phyloP scores from a whole-genome alignment of 2,113 vertebrate genomes.

The Gopherus flavomarginatus region DNA sequence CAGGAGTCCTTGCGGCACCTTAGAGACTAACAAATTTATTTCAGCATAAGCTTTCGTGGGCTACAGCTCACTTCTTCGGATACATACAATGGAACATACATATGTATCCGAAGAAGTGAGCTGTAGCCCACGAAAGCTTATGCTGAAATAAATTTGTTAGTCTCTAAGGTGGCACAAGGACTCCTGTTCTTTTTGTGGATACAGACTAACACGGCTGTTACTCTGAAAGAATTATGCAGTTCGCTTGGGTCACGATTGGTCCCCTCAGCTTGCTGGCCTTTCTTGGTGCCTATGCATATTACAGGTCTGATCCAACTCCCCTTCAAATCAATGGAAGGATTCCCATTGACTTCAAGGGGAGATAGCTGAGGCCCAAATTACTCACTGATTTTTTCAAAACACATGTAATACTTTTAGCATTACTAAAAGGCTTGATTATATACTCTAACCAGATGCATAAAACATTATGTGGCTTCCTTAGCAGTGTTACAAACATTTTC shows the following conservation, averaged over 20 bases:
- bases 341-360: not conserved
- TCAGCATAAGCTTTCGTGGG: too few relatives aligned
- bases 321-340: not conserved
- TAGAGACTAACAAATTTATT: too few relatives aligned
- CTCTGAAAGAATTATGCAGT: not conserved
- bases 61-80: too few relatives aligned
- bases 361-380: not conserved
- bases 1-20: too few relatives aligned
- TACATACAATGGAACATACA: too few relatives aligned
- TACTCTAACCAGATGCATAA: constrained; percentile 11
- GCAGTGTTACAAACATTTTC: constrained; percentile 47
- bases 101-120: too few relatives aligned
- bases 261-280: not conserved
- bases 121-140: too few relatives aligned
- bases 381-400: constrained; percentile 26
- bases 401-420: constrained; percentile 28
- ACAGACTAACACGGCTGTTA: too few relatives aligned
- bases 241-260: not conserved
- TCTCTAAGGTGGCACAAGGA: too few relatives aligned
- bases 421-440: not conserved
- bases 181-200: too few relatives aligned
- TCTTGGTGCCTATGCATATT: not conserved
- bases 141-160: too few relatives aligned
- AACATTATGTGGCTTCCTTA: not conserved
- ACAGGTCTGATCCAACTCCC: not conserved